Percentiles rank a stretch among this genome's conserved stretches.
phyloP scores from a whole-genome alignment of 2,888 invertebrate genomes.

The Lingula anatina region DNA sequence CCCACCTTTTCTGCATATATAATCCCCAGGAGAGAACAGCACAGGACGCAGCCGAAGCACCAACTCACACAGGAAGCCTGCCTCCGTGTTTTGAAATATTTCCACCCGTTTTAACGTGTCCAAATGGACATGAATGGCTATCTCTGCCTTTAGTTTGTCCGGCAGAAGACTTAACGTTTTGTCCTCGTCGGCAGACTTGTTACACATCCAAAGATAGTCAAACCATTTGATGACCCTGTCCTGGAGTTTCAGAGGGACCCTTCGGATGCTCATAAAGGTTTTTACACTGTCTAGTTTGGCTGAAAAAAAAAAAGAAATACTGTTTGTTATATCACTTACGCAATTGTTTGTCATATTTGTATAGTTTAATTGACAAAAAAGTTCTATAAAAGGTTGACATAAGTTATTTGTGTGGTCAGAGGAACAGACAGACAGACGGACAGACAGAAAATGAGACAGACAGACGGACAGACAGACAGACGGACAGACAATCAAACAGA shows the following conservation, averaged over 20 bases:
- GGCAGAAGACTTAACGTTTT: constrained; percentile 55
- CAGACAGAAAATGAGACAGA: constrained; percentile 2
- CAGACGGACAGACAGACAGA: constrained; percentile 6
- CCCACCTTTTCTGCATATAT: constrained; percentile 96
- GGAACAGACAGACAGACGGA: constrained; percentile 3
- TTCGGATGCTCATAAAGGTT: constrained; percentile 95
- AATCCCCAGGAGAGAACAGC: constrained; percentile 96
- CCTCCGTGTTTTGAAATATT: constrained; percentile 99
- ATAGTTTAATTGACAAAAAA: too few species aligned
- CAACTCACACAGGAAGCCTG: constrained; percentile 95
- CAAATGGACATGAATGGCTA: constrained; percentile 97
- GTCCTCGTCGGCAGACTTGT: constrained; percentile 97
- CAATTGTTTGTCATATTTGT: too few species aligned
- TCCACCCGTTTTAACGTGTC: constrained; percentile 90
- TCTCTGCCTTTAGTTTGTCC: constrained; percentile 97
- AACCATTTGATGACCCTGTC: constrained; percentile 99
- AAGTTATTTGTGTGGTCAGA: too few species aligned
- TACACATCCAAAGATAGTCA: constrained; percentile 97
- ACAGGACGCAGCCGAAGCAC: constrained; percentile 91
- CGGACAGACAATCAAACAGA: constrained; percentile 1
- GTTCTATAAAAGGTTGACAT: too few species aligned
- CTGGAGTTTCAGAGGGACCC: constrained; percentile 91
- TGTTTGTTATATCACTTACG: neutral
- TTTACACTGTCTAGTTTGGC: constrained; percentile 97
- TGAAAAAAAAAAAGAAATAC: constrained; percentile 57